These are phyloP conservation scores for Eurystomus glaucurus DNA, from an alignment of 2,797 vertebrate genomes.

Conservation along the genomic window DNA sequence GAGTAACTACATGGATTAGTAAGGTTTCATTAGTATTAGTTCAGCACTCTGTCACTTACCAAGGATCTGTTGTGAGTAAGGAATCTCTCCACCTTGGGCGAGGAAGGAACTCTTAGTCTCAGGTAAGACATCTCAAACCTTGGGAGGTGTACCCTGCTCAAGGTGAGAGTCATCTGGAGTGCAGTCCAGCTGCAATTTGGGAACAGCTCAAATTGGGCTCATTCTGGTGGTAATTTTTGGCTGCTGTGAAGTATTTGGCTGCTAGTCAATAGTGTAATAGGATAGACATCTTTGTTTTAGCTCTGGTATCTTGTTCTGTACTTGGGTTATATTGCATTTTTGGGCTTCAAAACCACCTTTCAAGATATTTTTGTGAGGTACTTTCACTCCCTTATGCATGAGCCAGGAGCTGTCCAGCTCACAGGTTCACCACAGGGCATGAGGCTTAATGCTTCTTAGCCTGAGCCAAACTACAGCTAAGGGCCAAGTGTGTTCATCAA, in stretches of 20 bases:
- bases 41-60: background rate
- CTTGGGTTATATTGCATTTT: background rate
- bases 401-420: background rate
- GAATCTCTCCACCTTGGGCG: too few relatives aligned
- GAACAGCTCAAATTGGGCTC: background rate
- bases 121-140: background rate
- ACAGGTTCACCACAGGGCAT: too few relatives aligned
- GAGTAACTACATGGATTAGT: background rate
- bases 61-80: background rate
- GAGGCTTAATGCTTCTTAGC: too few relatives aligned
- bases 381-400: background rate
- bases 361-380: background rate
- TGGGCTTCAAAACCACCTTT: background rate
- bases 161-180: accelerated
- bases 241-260: too few relatives aligned
- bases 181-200: background rate
- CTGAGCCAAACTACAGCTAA: too few relatives aligned
- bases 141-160: background rate
- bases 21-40: background rate
- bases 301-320: background rate
- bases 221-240: background rate
- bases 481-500: too few relatives aligned
- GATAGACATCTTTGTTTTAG: background rate
- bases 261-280: too few relatives aligned
- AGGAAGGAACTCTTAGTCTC: too few relatives aligned